These are phyloP conservation scores for Sitta europaea DNA, from an alignment of 2,113 vertebrate species.

Conservation along the genomic window DNA sequence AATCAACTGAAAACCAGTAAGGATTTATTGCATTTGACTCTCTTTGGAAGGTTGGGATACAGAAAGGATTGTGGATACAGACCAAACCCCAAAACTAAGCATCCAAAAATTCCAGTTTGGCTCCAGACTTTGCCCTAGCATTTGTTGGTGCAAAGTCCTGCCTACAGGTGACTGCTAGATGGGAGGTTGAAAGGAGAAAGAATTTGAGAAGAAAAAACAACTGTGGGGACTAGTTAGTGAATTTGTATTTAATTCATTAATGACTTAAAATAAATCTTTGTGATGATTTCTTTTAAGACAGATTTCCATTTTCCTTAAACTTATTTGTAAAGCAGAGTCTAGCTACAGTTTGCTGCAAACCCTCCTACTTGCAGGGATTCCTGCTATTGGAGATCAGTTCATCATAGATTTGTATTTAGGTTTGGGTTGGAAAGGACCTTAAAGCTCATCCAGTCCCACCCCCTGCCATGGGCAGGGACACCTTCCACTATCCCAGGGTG, in stretches of 20 bases:
- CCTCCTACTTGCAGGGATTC: neutral
- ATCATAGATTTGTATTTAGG: neutral
- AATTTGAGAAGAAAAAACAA: neutral
- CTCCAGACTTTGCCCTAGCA: neutral
- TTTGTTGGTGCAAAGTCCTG: neutral
- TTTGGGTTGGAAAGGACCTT: neutral
- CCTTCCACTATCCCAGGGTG: rapidly evolving
- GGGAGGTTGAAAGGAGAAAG: neutral
- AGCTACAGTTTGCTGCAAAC: neutral
- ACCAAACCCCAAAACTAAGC: neutral
- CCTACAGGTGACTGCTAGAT: neutral
- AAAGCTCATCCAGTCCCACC: neutral
- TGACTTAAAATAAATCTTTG: neutral
- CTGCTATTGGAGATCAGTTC: neutral
- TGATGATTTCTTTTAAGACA: neutral
- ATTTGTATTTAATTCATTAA: neutral
- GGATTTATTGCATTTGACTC: neutral
- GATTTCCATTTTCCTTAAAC: neutral
- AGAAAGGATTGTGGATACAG: neutral
- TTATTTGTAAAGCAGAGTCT: neutral
- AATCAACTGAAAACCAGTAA: neutral
- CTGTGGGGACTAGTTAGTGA: neutral
- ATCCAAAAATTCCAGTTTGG: neutral
- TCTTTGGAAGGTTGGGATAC: neutral
- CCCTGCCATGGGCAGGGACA: neutral